Base-by-base conservation (phyloP, 2,797 vertebrate species). In the Peromyscus eremicus region DNA sequence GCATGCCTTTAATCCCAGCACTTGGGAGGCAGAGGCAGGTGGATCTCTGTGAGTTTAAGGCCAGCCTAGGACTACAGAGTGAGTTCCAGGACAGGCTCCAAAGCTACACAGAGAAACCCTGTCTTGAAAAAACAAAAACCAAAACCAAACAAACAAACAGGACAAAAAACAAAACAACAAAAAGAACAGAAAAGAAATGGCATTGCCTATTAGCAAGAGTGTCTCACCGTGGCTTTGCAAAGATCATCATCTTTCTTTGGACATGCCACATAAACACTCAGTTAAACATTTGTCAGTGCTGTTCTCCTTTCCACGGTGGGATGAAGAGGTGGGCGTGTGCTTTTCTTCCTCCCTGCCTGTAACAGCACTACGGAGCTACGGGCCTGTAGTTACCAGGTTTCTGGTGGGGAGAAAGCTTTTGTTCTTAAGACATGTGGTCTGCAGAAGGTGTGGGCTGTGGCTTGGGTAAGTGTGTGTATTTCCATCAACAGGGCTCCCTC, bases 391-490 rank as follows among this genome's bases (percentile, higher is more conserved):
- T 93, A 92, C 70, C 62, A 92, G 81, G 71, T 68, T 66, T 83
- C 84, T 5, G 76, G 43, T 77, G 52, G 21, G 9, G 21, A 13
- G 34, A n/a, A 46, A 66, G 17, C 77, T 52, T n/a, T 16, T 91
- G n/a, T 17, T 71, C 37, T 57, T 85, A 19, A 62, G 66, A 94
- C 71, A 46, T 66, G 66, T 96, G 86, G 40, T 46, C 21, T 52
- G 62, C 80, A 93, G 91, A 75, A 94, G 75, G 55, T 34, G 55
- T 82, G 37, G 29, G 34, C 43, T 96, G 71, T n/a, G 55, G 34
- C 83, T 89, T 92, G 68, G 75, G 89, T 80, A 64, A 86, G 37
- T 19, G 16, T 46, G 68, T 88, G 60, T 21, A 34, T 77, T 66
- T 92, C 46, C 60, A 85, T 40, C 0, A 1, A 2, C 46, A 92